Evolutionary conservation across 2,888 invertebrate species (phyloP).

Genomic region (Allacma fusca): DNA sequence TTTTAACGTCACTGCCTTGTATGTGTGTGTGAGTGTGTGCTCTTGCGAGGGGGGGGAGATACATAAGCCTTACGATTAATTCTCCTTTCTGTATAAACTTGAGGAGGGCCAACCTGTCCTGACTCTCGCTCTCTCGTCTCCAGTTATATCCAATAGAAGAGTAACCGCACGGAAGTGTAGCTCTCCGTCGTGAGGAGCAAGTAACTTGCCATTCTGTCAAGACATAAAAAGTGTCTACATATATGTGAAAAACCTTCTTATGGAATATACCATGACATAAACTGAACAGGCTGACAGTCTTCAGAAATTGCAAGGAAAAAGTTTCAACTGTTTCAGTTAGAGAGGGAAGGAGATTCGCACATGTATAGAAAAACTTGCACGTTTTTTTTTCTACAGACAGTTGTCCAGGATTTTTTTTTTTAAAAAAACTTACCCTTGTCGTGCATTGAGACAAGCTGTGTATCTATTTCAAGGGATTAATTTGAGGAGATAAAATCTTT

Average conservation of each 20-base stretch:
- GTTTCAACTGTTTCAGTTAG: not conserved
- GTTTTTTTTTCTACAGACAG: too few species aligned
- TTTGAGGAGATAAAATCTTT: too few species aligned
- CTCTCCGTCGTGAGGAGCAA: slow-evolving; percentile 4
- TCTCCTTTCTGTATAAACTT: slow-evolving; percentile 24
- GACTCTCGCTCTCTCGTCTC: not conserved
- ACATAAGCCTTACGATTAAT: slow-evolving; percentile 27
- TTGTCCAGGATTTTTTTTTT: too few species aligned
- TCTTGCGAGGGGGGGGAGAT: not conserved
- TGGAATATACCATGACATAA: slow-evolving; percentile 32
- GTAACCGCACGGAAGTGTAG: not conserved
- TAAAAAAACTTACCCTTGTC: too few species aligned
- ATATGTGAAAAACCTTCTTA: slow-evolving; percentile 16
- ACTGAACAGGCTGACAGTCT: slow-evolving; percentile 35
- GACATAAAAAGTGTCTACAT: slow-evolving; percentile 5
- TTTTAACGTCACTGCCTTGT: slow-evolving; percentile 35
- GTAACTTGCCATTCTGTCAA: slow-evolving; percentile 39
- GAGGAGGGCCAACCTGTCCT: slow-evolving; percentile 24
- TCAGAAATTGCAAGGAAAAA: slow-evolving; percentile 33
- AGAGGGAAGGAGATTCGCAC: not conserved
- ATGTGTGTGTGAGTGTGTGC: not conserved
- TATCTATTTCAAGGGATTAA: too few species aligned
- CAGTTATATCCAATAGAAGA: not conserved
- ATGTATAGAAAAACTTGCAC: not conserved
- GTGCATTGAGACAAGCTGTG: too few species aligned